Percentiles rank a stretch among this genome's conserved stretches.
Evolutionary conservation across 2,888 invertebrate genomes (phyloP).

Genomic region (Polymixis flavicincta): DNA sequence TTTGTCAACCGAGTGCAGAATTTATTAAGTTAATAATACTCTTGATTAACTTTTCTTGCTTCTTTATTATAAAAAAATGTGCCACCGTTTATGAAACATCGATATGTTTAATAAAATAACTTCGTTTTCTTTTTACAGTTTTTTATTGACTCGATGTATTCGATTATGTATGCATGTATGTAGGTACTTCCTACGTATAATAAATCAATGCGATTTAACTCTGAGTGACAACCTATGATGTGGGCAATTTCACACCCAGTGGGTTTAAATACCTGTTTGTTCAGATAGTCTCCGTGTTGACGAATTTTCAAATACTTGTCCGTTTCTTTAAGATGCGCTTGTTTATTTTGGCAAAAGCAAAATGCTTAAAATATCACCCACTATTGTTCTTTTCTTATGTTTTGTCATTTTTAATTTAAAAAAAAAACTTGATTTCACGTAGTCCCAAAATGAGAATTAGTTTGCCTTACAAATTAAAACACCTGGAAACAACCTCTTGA

Average conservation of each 20-base stretch:
- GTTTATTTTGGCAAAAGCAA: neutral
- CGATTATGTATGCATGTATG: neutral
- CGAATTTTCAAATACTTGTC: neutral
- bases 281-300: neutral
- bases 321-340: neutral
- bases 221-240: constrained; percentile 21
- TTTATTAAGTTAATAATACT: constrained; percentile 26
- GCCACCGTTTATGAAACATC: constrained; percentile 21
- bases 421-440: neutral
- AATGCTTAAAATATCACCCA: neutral
- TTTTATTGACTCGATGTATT: constrained; percentile 28
- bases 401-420: neutral
- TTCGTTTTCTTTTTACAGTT: constrained; percentile 9
- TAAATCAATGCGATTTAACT: constrained; percentile 29
- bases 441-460: neutral
- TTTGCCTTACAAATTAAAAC: constrained; percentile 30
- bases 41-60: constrained; percentile 18
- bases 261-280: neutral
- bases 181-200: neutral
- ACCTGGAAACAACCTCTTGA: constrained; percentile 1
- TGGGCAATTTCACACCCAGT: neutral
- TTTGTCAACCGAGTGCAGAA: constrained; percentile 28
- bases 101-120: neutral
- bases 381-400: neutral
- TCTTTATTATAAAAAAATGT: constrained; percentile 3